Base-by-base conservation (phyloP, 2,113 vertebrate species). In the Corydoras sp. region DNA sequence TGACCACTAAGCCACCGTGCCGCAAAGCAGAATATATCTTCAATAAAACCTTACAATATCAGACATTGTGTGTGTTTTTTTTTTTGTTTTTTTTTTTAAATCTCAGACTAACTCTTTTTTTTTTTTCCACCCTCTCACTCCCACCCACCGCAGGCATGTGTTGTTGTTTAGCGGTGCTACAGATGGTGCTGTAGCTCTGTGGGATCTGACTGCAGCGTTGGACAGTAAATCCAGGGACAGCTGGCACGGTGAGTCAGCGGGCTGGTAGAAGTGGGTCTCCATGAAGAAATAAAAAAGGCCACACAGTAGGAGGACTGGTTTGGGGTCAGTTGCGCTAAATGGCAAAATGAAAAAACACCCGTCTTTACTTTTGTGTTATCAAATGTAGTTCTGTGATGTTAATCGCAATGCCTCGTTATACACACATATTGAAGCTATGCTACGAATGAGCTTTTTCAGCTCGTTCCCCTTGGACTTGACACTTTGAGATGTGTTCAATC, bases 161-260 rank as follows among this genome's bases (percentile, higher is more conserved):
- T 82, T 96, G 65, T 81, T 98, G 70, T 92, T 94, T 83, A 98
- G 92, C 0, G 93, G 90, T 0, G 93, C 96, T 35, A 98, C 97
- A 0, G 95, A 98, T 0, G 95, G 95, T 24, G 88, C 80, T 15
- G 5, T 98, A 61, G 89, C 90, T 51, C 91, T 95, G 77, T 98
- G 95, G 96, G 91, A 97, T 78, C 79, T 96, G 76, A 91, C 88
- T 0, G 3, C 80, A 2, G 65, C 83, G 10, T 77, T 77, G 5
- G 35, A 10, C 12, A 65, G 69, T 75, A 73, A 76, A 71, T 71
- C 68, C 69, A 65, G 43, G 58, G 71, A 68, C 70, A 76, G 68
- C 69, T 83, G 80, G 76, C 68, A 78, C n/a, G 78, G 81, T 83
- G 78, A 78, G 74, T 81, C 74, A 74, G 59, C 9, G 35, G 49